phyloP scores from a whole-genome alignment of 2,113 vertebrate species.

The Butorides virescens region DNA sequence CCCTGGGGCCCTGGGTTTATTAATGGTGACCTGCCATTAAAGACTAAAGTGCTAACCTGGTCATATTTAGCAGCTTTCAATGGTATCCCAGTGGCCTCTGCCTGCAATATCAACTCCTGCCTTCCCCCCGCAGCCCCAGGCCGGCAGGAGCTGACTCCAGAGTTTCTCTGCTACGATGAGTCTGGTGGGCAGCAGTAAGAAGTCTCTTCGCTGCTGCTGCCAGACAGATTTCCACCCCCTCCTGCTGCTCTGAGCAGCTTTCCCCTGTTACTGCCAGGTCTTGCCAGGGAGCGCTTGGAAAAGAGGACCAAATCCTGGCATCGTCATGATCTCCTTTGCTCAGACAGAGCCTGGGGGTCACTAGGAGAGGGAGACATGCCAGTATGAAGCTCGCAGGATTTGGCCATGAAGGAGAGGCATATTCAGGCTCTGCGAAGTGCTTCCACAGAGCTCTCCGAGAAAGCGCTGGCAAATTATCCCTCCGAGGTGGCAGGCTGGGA shows the following conservation, averaged over 20 bases:
- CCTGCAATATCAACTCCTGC: slow-evolving; percentile 81
- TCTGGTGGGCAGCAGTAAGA: slow-evolving; percentile 59
- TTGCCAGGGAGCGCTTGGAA: not conserved
- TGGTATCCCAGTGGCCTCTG: slow-evolving; percentile 76
- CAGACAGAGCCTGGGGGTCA: slow-evolving; percentile 15
- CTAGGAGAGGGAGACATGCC: not conserved
- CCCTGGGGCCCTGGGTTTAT: slow-evolving; percentile 87
- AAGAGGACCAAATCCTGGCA: not conserved
- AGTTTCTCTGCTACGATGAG: slow-evolving; percentile 59
- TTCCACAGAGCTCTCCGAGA: not conserved
- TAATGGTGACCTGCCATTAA: slow-evolving; percentile 82
- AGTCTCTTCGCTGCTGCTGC: slow-evolving; percentile 34
- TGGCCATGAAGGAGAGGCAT: not conserved
- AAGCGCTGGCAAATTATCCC: not conserved
- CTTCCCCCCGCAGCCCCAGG: slow-evolving; percentile 58
- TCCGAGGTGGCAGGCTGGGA: not conserved
- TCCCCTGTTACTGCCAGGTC: not conserved
- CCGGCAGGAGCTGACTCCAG: slow-evolving; percentile 68
- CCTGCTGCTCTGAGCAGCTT: not conserved
- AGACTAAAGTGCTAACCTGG: slow-evolving; percentile 92
- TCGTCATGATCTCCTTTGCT: not conserved
- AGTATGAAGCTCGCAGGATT: not conserved
- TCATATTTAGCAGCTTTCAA: slow-evolving; percentile 90
- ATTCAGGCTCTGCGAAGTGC: not conserved
- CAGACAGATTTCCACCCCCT: slow-evolving; percentile 27